A percentile compares a stretch with the other conserved stretches of the same genome.
Evolutionary conservation across 2,888 invertebrate species (phyloP).

Genomic region (Orchestes rusci): DNA sequence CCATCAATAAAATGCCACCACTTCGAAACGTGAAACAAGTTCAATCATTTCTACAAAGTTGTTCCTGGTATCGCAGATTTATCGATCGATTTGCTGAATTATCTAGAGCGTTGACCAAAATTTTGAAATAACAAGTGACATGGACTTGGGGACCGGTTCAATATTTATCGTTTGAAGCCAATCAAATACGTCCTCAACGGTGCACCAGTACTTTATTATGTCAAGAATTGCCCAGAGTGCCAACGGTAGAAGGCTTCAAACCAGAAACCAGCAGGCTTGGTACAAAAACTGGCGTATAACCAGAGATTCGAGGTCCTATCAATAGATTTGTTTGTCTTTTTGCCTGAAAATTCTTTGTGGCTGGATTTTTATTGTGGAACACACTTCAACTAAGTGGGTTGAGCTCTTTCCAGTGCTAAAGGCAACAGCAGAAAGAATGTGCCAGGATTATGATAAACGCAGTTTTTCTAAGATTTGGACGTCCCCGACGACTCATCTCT

Average conservation of each 20-base stretch:
- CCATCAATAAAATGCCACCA: slow-evolving; percentile 15
- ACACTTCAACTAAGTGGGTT: slow-evolving; percentile 30
- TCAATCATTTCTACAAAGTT: slow-evolving; percentile 26
- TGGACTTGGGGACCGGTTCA: slow-evolving; percentile 12
- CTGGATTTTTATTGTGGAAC: slow-evolving; percentile 21
- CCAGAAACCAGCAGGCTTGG: slow-evolving; percentile 31
- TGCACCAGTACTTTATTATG: no score
- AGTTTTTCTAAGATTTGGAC: slow-evolving; percentile 33
- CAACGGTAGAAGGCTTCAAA: slow-evolving; percentile 33
- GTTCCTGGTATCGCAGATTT: no score
- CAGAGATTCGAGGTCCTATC: slow-evolving; percentile 31
- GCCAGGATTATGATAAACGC: slow-evolving; percentile 29
- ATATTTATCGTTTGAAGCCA: no score
- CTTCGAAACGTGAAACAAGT: slow-evolving; percentile 24
- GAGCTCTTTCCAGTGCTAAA: slow-evolving; percentile 22
- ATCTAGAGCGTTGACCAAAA: slow-evolving; percentile 21
- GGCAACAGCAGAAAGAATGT: slow-evolving; percentile 23
- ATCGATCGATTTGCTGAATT: slow-evolving; percentile 24
- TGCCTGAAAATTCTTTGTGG: slow-evolving; percentile 22
- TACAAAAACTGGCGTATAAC: slow-evolving; percentile 26
- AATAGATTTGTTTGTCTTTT: slow-evolving; percentile 31
- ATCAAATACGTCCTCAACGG: no score
- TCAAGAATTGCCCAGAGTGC: slow-evolving; percentile 29
- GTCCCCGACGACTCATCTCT: slow-evolving; percentile 33
- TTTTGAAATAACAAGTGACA: slow-evolving; percentile 21